Evolutionary conservation across 2,113 vertebrate genomes (phyloP).

Genomic region (Heterotis niloticus): DNA sequence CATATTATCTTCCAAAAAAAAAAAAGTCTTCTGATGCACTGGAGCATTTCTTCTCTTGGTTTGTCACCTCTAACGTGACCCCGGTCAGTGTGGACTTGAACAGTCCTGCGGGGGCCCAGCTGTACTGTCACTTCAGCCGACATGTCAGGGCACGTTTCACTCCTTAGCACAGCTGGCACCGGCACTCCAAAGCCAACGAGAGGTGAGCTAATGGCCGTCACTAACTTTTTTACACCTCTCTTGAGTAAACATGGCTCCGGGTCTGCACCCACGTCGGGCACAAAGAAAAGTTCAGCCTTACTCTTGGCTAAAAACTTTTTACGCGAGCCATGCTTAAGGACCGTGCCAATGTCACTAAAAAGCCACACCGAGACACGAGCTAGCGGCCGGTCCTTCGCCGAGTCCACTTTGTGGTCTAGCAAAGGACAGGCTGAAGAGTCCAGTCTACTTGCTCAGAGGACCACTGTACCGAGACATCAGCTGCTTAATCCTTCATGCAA

Average conservation of each 20-base stretch:
- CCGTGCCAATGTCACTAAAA: constrained; percentile 30
- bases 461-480: constrained; percentile 33
- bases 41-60: constrained; percentile 34
- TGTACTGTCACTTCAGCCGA: constrained; percentile 31
- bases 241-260: constrained; percentile 40
- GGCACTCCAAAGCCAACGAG: constrained; percentile 57
- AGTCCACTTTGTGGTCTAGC: constrained; percentile 43
- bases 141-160: constrained; percentile 38
- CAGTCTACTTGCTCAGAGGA: constrained; percentile 33
- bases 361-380: constrained; percentile 8
- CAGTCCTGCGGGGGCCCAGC: background rate
- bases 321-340: background rate
- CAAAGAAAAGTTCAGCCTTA: constrained; percentile 49
- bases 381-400: constrained; percentile 55
- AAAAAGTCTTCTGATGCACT: background rate
- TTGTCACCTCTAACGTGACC: constrained; percentile 26
- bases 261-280: constrained; percentile 24
- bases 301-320: constrained; percentile 60
- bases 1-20: constrained; percentile 8
- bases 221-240: constrained; percentile 58
- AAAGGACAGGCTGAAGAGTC: background rate
- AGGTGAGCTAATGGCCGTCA: constrained; percentile 62
- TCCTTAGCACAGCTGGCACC: constrained; percentile 58
- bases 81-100: constrained; percentile 10
- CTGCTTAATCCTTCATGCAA: constrained; percentile 53